Conservation (phyloP, 2,113 vertebrate species). For the Rhinichthys klamathensis region DNA sequence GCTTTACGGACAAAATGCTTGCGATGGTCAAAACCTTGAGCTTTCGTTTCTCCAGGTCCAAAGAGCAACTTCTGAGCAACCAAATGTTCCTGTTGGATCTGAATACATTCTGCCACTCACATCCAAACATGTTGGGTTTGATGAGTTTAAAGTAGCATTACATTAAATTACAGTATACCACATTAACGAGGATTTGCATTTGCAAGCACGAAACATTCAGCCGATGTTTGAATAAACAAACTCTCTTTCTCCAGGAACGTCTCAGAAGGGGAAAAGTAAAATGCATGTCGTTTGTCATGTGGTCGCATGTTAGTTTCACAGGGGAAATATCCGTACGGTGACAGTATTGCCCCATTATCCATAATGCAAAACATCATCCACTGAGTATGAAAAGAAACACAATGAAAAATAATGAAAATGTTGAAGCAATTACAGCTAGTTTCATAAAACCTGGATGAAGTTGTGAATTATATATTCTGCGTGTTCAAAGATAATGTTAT, state of each 20-base stretch:
- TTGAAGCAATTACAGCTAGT: background rate
- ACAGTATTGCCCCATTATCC: background rate
- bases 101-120: background rate
- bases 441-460: background rate
- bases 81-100: background rate
- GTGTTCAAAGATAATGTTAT: background rate
- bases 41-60: background rate
- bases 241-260: background rate
- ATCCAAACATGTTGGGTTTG: background rate
- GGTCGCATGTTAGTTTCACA: background rate
- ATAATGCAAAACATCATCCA: background rate
- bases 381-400: constrained; percentile 26
- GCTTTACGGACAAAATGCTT: background rate
- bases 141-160: background rate
- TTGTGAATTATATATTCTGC: background rate
- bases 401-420: background rate
- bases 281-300: constrained; percentile 18
- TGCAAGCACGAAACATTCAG: background rate
- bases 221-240: background rate
- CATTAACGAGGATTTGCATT: constrained; percentile 12
- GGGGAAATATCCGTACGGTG: background rate
- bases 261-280: background rate
- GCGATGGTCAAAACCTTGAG: background rate
- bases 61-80: background rate
- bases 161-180: background rate